Evolutionary conservation across 2,113 vertebrate genomes (phyloP).

Genomic region (Oryzias curvinotus): DNA sequence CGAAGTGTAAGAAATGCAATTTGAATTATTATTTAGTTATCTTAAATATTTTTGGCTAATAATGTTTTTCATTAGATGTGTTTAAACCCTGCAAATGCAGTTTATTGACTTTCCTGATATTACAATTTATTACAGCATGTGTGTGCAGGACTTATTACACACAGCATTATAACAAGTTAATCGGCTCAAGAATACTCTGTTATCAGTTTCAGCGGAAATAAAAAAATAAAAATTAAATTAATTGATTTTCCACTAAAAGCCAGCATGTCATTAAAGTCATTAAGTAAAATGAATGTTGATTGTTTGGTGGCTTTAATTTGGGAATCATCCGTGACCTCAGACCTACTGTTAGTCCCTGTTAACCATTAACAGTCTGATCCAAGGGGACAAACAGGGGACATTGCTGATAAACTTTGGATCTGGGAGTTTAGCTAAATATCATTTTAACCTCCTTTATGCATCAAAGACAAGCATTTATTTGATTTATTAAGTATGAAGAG

Average conservation of each 20-base stretch:
- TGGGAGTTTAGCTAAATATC: no score
- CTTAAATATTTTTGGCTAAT: not conserved
- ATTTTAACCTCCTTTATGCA: no score
- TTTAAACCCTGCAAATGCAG: not conserved
- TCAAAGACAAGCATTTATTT: no score
- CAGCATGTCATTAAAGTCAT: not conserved
- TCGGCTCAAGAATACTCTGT: not conserved
- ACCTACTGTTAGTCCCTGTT: not conserved
- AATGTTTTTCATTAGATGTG: no score
- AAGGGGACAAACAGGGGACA: not conserved
- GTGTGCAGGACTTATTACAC: not conserved
- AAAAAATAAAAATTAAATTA: not conserved
- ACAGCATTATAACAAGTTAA: not conserved
- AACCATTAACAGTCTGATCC: slow-evolving; percentile 35
- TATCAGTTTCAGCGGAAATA: not conserved
- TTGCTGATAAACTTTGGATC: no score
- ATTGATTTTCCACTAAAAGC: not conserved
- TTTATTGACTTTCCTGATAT: not conserved
- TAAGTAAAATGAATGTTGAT: not conserved
- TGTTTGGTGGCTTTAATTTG: not conserved
- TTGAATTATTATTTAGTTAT: not conserved
- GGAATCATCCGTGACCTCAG: slow-evolving; percentile 8
- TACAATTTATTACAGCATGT: not conserved
- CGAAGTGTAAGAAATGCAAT: not conserved
- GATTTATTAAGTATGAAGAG: no score